These are phyloP conservation scores for Drosophila flavopinicola DNA, from an alignment of 2,888 invertebrate species.

Conservation along the genomic window DNA sequence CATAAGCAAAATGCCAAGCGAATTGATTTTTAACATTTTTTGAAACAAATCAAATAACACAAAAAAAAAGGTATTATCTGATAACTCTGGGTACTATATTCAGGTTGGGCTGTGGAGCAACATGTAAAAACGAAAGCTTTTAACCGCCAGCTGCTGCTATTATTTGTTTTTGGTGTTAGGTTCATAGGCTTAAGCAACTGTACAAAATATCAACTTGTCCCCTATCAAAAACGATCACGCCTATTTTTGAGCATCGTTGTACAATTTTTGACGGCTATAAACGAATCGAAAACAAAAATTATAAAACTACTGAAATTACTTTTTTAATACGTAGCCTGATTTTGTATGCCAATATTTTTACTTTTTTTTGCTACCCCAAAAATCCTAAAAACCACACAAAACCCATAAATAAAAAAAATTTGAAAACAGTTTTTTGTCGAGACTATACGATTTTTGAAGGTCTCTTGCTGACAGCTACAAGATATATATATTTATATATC, in stretches of 20 bases:
- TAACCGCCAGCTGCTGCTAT: slow-evolving; percentile 48
- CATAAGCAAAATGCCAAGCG: slow-evolving; percentile 54
- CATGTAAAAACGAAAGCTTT: slow-evolving; percentile 41
- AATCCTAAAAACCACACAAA: slow-evolving; percentile 20
- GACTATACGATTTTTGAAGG: slow-evolving; percentile 77
- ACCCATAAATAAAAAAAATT: slow-evolving; percentile 12
- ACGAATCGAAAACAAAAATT: slow-evolving; percentile 13
- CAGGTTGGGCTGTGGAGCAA: slow-evolving; percentile 41
- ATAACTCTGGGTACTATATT: slow-evolving; percentile 9
- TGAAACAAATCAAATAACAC: slow-evolving; percentile 68
- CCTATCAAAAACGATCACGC: slow-evolving; percentile 75
- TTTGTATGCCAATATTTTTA: slow-evolving; percentile 45
- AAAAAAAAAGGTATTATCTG: slow-evolving; percentile 10
- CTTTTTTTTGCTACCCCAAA: slow-evolving; percentile 33
- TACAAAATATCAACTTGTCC: slow-evolving; percentile 32
- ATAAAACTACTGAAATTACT: slow-evolving; percentile 28
- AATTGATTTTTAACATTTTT: slow-evolving; percentile 82
- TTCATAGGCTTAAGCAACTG: slow-evolving; percentile 55
- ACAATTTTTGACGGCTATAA: slow-evolving; percentile 55
- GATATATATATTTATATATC: slow-evolving; percentile 5
- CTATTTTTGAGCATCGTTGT: slow-evolving; percentile 86
- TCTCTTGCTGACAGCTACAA: slow-evolving; percentile 53
- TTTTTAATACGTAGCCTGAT: slow-evolving; percentile 44
- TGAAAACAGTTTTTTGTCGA: slow-evolving; percentile 62
- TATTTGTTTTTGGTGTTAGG: slow-evolving; percentile 59